These are phyloP conservation scores for Synergus itoensis DNA, from an alignment of 2,888 invertebrate species.

Conservation along the genomic window DNA sequence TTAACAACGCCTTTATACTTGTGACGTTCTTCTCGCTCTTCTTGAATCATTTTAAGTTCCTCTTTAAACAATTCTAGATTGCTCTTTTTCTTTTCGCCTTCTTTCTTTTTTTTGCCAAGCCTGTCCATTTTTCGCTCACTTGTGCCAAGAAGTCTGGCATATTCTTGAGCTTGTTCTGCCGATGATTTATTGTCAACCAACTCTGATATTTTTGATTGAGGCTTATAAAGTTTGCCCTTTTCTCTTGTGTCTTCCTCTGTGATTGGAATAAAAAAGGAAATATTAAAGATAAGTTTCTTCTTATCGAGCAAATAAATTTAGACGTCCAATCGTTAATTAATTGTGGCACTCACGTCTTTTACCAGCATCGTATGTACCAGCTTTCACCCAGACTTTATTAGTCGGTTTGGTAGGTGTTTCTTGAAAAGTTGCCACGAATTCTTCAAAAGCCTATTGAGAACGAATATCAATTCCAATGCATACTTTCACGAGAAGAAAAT, in stretches of 20 bases:
- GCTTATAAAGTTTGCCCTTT: slow-evolving; percentile 95
- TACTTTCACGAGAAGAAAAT: slow-evolving; percentile 43
- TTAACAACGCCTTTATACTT: slow-evolving; percentile 90
- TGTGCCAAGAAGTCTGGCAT: slow-evolving; percentile 82
- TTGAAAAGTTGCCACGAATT: slow-evolving; percentile 98
- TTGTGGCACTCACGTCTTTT: slow-evolving; percentile 85
- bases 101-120: slow-evolving; percentile 84
- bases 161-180: slow-evolving; percentile 85
- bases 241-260: slow-evolving; percentile 93
- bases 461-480: slow-evolving; percentile 44
- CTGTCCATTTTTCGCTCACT: slow-evolving; percentile 84
- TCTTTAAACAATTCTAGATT: slow-evolving; percentile 99
- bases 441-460: slow-evolving; percentile 89
- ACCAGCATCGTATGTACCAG: slow-evolving; percentile 97
- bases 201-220: slow-evolving; percentile 87
- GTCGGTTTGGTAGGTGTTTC: slow-evolving; percentile 88
- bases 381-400: slow-evolving; percentile 97
- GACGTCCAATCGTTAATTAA: slow-evolving; percentile 15
- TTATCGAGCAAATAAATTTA: background rate
- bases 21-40: slow-evolving; percentile 97
- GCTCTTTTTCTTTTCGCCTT: slow-evolving; percentile 94
- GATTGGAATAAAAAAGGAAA: slow-evolving; percentile 19
- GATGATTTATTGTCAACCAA: slow-evolving; percentile 79
- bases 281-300: slow-evolving; percentile 2
- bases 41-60: slow-evolving; percentile 98